phyloP scores from a whole-genome alignment of 2,113 vertebrate species.

The Ctenomys sociabilis region DNA sequence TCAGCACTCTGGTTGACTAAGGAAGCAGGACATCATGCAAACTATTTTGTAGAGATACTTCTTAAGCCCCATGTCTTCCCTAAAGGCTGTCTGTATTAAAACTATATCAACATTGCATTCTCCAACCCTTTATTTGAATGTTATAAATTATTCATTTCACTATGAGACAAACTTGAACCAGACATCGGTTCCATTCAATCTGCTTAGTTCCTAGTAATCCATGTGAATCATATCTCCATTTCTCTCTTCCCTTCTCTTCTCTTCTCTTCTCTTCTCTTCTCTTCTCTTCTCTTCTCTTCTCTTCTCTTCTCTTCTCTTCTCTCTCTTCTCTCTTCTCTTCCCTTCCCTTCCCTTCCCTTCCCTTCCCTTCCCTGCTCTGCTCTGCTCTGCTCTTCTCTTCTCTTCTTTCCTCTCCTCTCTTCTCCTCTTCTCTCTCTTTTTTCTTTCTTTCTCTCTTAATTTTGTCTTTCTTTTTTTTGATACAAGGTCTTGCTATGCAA shows the following conservation, averaged over 20 bases:
- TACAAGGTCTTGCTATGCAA: too few relatives aligned
- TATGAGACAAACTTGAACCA: conserved; percentile 14
- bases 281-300: too few relatives aligned
- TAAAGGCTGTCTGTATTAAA: not conserved
- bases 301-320: too few relatives aligned
- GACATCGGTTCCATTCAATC: not conserved
- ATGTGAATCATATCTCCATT: not conserved
- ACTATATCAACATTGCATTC: not conserved
- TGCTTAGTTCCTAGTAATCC: not conserved
- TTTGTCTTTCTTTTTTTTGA: too few relatives aligned
- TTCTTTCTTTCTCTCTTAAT: too few relatives aligned
- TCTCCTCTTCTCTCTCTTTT: too few relatives aligned
- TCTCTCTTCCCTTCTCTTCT: not conserved
- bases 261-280: too few relatives aligned
- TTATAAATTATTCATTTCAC: not conserved
- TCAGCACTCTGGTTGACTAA: not conserved
- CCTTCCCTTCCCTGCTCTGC: too few relatives aligned
- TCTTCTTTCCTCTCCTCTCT: not conserved
- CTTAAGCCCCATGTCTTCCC: not conserved
- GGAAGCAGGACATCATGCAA: not conserved
- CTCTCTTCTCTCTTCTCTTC: too few relatives aligned
- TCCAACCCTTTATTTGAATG: not conserved
- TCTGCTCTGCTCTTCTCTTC: too few relatives aligned
- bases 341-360: too few relatives aligned
- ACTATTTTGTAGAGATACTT: conserved; percentile 2